Evolutionary conservation across 1,140 invertebrate genomes (phyloP), one percentile per base, ranked within the genome.

Genomic region (Eumeta japonica): DNA sequence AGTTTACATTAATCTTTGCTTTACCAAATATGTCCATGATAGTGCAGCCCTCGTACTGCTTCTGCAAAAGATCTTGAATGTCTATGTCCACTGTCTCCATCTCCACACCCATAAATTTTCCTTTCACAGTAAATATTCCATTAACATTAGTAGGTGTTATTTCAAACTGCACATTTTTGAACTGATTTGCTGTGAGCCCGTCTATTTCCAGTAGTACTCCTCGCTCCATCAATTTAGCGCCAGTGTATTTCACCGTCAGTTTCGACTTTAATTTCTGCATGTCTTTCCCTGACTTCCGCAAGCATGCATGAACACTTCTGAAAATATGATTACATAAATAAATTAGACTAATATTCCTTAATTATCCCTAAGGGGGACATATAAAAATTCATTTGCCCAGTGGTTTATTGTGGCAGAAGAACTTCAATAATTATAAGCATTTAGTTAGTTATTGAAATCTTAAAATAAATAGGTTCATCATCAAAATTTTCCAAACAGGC

Each of bases 21-120:
- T 83, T 86, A 10, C 85, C 85, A 65, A 90, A 90, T 77, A 90
- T 83, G 49, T 88, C 82, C 80, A 89, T 89, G 2, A 89, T 83
- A 7, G 84, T 76, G 9, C 83, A 81, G 28, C 88, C 88, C 54
- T 91, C 87, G 56, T 87, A 90, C 57, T 92, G 87, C 20, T 88
- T 72, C 52, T 89, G 84, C 1, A 92, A 75, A 11, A 91, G 66
- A 52, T 88, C 83, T 76, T 90, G 83, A 42, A 87, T 85, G 42
- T 88, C 82, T 11, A 90, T 73, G 27, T 89, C 83, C 11, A 89
- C 80, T 40, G 84, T 85, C 54, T 90, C 87, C 79, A 90, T 82
- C 50, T 83, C 80, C 1, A 89, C 83, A 0, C 88, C 88, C 86
- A 91, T 86, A 49, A 89, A 89, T 51, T 87, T 89, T 10, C 85